A percentile compares a stretch with the other conserved stretches of the same genome.
Conservation (phyloP, 2,113 vertebrate genomes). For the Myotis brandtii region DNA sequence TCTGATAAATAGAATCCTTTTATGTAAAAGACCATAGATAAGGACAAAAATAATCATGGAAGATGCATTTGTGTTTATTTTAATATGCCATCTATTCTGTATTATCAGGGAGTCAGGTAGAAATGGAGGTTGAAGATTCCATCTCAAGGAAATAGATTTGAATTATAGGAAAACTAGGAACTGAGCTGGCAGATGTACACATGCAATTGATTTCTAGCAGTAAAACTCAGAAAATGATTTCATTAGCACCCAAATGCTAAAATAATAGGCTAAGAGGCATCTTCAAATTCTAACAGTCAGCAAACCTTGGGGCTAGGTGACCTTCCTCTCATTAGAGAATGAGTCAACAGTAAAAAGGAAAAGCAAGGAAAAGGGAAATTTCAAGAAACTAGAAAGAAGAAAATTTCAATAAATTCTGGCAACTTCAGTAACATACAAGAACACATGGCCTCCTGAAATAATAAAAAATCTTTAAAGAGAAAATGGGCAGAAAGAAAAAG, state of each 20-base stretch:
- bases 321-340: neutral
- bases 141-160: slow-evolving; percentile 43
- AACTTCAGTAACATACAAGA: neutral
- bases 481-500: neutral
- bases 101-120: neutral
- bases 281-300: neutral
- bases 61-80: slow-evolving; percentile 16
- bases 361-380: neutral
- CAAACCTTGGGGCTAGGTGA: neutral
- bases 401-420: neutral
- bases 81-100: neutral
- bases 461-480: neutral
- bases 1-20: neutral
- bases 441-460: neutral
- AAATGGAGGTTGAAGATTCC: neutral
- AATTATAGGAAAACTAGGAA: slow-evolving; percentile 15
- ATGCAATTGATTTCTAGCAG: neutral
- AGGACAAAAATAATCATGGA: slow-evolving; percentile 4
- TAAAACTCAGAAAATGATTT: slow-evolving; percentile 30
- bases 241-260: slow-evolving; percentile 29
- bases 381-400: slow-evolving; percentile 12
- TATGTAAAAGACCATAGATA: neutral
- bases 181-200: neutral
- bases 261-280: neutral
- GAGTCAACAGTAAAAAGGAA: neutral